Evolutionary conservation across 1,140 invertebrate genomes (phyloP), one percentile per base, ranked within the genome.

Genomic region (Oncopodura yosiiana): DNA sequence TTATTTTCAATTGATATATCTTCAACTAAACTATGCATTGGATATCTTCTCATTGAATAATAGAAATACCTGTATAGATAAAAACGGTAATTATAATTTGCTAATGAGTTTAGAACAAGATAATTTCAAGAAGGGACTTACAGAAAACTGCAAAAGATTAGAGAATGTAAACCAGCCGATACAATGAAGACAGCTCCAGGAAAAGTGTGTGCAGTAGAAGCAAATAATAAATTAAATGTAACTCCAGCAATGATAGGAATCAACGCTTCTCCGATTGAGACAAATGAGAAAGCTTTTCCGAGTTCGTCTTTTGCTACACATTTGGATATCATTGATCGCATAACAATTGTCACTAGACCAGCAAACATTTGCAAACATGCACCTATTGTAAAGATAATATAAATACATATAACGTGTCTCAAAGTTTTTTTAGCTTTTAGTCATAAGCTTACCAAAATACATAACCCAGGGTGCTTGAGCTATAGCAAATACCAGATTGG

Each of bases 251-350:
- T n/a, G 37, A 61, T 56, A 12, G 58, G 58, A n/a, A 54, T 46
- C 19, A 34, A 45, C 3, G 56, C 48, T 42, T 61, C 60, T 11
- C 45, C 55, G 37, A 52, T 53, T 9, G 60, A 53, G 0, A 61
- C 60, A 38, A 61, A 57, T 1, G 60, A 58, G 30, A 61, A 61
- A 3, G 52, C 50, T 44, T 61, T 61, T 3, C 42, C 60, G 1
- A 61, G 24, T 37, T 61, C 60, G 39, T 61, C 55, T 30, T 52
- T 57, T 2, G 55, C 45, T 3, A 61, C 56, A 37, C 56, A 58
- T 49, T 61, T 61, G 2, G 60, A 61, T 9, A 61, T 39, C 54
- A 61, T 56, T 11, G 42, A 44, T 18, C 58, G 30, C 45, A 60
- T 56, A 11, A 60, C 41, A 32, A 60, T 60, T 16, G 58, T 49